phyloP scores from a whole-genome alignment of 1,140 invertebrate genomes.

The Orussus abietinus region DNA sequence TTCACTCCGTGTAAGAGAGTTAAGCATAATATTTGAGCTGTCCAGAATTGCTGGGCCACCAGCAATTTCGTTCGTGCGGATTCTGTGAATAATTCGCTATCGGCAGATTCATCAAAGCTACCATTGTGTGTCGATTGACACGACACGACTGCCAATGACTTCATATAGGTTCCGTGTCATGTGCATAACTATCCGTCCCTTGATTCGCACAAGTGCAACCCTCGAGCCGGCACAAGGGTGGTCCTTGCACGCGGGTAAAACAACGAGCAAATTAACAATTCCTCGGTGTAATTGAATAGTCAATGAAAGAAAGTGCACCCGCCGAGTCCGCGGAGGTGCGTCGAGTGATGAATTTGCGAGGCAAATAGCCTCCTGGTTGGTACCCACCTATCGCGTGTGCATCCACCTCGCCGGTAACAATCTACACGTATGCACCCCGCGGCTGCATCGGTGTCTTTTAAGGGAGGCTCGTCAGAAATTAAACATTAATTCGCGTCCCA shows the following conservation, averaged over 20 bases:
- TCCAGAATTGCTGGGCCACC: too few species aligned
- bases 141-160: too few species aligned
- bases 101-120: too few species aligned
- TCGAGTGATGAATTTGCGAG: slow-evolving; percentile 7
- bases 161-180: too few species aligned
- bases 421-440: background rate
- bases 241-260: slow-evolving; percentile 5
- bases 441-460: slow-evolving; percentile 4
- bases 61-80: too few species aligned
- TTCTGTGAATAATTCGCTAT: too few species aligned
- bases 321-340: slow-evolving; percentile 16
- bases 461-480: slow-evolving; percentile 5
- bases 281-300: slow-evolving; percentile 39
- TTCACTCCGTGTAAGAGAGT: too few species aligned
- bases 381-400: slow-evolving; percentile 12
- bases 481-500: background rate
- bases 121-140: too few species aligned
- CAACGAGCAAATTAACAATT: slow-evolving; percentile 42
- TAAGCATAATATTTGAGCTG: too few species aligned
- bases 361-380: slow-evolving; percentile 2
- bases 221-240: slow-evolving; percentile 13
- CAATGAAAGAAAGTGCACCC: slow-evolving; percentile 24
- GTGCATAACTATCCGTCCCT: too few species aligned
- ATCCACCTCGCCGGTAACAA: slow-evolving; percentile 10
- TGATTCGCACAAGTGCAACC: slow-evolving; percentile 24